These are phyloP conservation scores for Fistularia commersonii DNA, from an alignment of 2,797 vertebrate genomes.

Conservation along the genomic window DNA sequence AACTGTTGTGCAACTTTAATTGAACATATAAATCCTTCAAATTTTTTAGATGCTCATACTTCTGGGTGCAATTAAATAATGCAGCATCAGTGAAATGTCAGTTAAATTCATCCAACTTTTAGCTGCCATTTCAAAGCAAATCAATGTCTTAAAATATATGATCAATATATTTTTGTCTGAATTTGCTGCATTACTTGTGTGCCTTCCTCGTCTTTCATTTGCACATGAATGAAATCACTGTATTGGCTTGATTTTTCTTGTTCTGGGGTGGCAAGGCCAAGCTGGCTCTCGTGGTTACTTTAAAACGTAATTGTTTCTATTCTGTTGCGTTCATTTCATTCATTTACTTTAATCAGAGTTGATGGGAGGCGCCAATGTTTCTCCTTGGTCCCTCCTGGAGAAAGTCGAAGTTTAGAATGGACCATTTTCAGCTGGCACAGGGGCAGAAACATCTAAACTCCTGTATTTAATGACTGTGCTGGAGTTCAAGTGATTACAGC, in stretches of 20 bases:
- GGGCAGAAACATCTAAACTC: slow-evolving; percentile 56
- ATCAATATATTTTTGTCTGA: slow-evolving; percentile 66
- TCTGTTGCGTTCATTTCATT: slow-evolving; percentile 78
- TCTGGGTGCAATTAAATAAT: slow-evolving; percentile 31
- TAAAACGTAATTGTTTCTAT: slow-evolving; percentile 76
- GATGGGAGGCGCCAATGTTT: slow-evolving; percentile 67
- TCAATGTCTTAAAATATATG: slow-evolving; percentile 42
- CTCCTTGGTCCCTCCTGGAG: slow-evolving; percentile 49
- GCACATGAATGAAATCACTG: slow-evolving; percentile 59
- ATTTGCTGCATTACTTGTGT: slow-evolving; percentile 33
- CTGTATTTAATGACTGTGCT: slow-evolving; percentile 56
- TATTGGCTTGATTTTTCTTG: slow-evolving; percentile 55
- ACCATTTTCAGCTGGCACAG: slow-evolving; percentile 45
- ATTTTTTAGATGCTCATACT: neutral
- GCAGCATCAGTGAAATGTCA: slow-evolving; percentile 39
- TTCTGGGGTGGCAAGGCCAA: slow-evolving; percentile 33
- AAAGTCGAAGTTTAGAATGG: slow-evolving; percentile 49
- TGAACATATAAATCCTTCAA: too few species aligned
- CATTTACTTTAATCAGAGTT: slow-evolving; percentile 74
- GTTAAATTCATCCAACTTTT: neutral
- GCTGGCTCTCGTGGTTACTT: slow-evolving; percentile 64
- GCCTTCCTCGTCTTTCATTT: slow-evolving; percentile 40
- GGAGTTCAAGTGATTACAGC: slow-evolving; percentile 61
- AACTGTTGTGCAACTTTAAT: too few species aligned
- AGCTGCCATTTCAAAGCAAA: slow-evolving; percentile 43